Conservation (phyloP, 2,113 vertebrate species). For the Xyliphius kryptos region DNA sequence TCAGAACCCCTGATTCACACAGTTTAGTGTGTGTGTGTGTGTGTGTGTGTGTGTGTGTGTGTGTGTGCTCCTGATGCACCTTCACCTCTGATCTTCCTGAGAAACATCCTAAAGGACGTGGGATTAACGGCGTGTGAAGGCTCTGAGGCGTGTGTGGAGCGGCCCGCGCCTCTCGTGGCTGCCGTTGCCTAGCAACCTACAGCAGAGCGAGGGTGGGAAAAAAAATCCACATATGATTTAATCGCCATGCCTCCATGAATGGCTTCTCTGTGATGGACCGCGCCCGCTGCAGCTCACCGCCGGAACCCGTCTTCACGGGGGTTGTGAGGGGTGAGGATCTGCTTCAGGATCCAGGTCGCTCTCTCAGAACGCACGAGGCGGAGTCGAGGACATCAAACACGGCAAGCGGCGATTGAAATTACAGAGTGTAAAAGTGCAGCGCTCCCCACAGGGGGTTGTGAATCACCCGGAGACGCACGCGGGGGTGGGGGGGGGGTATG, state of each 20-base stretch:
- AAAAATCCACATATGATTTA: conserved; percentile 34
- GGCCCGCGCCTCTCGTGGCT: conserved; percentile 23
- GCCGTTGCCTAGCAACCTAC: conserved; percentile 65
- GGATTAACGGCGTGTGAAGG: conserved; percentile 45
- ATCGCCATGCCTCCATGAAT: conserved; percentile 32
- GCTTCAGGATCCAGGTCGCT: too few species aligned
- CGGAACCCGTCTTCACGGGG: too few species aligned
- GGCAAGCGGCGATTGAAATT: neutral
- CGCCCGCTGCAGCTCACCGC: neutral
- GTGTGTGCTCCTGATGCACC: neutral
- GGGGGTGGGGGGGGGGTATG: neutral
- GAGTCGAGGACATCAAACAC: too few species aligned
- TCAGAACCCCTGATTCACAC: too few species aligned
- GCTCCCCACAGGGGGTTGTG: neutral
- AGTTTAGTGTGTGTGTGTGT: neutral
- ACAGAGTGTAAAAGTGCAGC: neutral
- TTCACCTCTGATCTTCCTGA: conserved; percentile 6
- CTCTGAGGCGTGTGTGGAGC: conserved; percentile 43
- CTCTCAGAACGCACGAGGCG: too few species aligned
- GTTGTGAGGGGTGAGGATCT: too few species aligned
- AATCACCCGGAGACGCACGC: conserved; percentile 7
- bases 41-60: conserved; percentile 9
- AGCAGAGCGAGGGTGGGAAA: conserved; percentile 49
- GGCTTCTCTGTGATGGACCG: conserved; percentile 36
- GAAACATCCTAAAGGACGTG: conserved; percentile 25